These are phyloP conservation scores for Nemapogon koenigi DNA, from an alignment of 2,888 invertebrate genomes.

Conservation along the genomic window DNA sequence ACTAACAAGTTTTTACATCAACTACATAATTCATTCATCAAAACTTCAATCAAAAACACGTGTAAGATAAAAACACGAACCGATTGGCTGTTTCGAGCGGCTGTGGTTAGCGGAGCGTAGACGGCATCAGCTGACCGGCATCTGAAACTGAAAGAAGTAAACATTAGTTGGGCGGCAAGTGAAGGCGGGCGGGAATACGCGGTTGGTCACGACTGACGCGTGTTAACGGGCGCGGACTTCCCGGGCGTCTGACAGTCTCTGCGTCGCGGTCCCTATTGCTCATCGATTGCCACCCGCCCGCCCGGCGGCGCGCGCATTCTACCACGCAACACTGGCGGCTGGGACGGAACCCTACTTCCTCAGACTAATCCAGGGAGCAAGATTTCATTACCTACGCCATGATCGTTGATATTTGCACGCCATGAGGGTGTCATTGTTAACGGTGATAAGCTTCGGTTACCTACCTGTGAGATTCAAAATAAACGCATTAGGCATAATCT, in stretches of 20 bases:
- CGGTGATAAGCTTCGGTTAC: no score
- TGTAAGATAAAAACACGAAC: no score
- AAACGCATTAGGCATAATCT: no score
- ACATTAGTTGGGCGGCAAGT: conserved; percentile 55
- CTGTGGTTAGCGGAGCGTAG: conserved; percentile 6
- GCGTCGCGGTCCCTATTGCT: conserved; percentile 61
- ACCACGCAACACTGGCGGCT: conserved; percentile 20
- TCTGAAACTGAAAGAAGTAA: conserved; percentile 28
- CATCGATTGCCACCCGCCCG: conserved; percentile 57
- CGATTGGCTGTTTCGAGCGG: no score
- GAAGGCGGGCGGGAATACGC: conserved; percentile 35
- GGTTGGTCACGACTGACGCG: conserved; percentile 30
- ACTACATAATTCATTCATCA: no score
- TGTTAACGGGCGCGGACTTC: conserved; percentile 52
- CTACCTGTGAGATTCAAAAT: no score
- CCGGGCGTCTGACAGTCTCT: conserved; percentile 67
- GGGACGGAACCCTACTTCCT: not conserved
- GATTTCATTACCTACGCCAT: conserved; percentile 62
- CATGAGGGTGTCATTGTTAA: no score
- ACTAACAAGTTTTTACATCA: no score
- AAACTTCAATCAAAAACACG: not conserved
- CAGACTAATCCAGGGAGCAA: conserved; percentile 33
- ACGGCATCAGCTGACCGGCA: conserved; percentile 55
- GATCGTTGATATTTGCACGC: conserved; percentile 63
- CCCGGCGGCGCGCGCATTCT: conserved; percentile 52